Evolutionary conservation across 2,797 vertebrate species (phyloP).

Genomic region (Platalea minor): DNA sequence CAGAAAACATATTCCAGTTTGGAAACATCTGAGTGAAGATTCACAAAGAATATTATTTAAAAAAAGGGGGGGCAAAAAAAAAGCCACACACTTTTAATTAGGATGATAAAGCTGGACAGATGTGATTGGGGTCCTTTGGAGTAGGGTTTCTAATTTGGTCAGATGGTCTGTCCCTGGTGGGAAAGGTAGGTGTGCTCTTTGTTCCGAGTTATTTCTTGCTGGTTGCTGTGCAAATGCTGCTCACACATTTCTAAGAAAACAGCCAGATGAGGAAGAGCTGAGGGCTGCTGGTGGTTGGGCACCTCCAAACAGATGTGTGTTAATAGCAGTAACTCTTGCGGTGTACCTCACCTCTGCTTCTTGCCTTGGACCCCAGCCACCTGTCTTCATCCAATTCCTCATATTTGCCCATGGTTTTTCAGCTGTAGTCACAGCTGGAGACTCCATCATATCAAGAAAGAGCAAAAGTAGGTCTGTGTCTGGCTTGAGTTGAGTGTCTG

Average conservation of each 20-base stretch:
- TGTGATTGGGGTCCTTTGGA: not conserved
- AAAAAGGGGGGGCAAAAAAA: no score
- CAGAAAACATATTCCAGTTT: not conserved
- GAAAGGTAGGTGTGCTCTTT: accelerated
- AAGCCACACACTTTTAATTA: accelerated
- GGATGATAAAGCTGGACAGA: not conserved
- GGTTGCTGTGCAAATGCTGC: not conserved
- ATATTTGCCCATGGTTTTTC: accelerated
- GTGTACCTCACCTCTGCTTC: not conserved
- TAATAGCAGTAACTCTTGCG: accelerated
- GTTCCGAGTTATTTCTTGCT: not conserved
- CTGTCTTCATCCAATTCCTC: not conserved
- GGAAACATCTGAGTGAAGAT: not conserved
- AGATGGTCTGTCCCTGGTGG: not conserved
- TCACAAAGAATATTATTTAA: not conserved
- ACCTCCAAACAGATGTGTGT: not conserved
- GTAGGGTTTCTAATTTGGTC: not conserved
- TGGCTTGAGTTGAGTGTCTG: not conserved
- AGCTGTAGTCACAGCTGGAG: not conserved
- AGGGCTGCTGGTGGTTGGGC: not conserved
- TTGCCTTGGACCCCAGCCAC: no score
- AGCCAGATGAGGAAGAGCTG: accelerated
- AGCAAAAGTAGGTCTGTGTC: not conserved
- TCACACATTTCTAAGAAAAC: accelerated
- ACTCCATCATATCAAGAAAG: accelerated